Evolutionary conservation across 2,888 invertebrate genomes (phyloP).

Genomic region (Xestia sexstrigata): DNA sequence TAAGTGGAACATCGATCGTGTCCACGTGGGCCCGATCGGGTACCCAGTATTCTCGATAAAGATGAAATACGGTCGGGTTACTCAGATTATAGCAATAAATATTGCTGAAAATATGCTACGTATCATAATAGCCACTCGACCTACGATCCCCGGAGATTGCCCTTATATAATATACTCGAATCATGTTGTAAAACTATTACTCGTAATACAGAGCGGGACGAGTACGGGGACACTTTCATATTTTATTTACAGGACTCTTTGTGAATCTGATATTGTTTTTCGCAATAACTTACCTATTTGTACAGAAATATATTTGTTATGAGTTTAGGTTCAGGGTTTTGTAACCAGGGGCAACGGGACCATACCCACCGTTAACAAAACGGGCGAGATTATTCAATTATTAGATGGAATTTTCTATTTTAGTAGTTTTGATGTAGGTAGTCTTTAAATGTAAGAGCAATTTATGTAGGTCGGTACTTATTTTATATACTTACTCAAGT

Average conservation of each 20-base stretch:
- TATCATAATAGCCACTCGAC: slow-evolving; percentile 69
- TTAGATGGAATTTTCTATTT: slow-evolving; percentile 24
- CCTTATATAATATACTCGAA: slow-evolving; percentile 59
- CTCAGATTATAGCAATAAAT: slow-evolving; percentile 80
- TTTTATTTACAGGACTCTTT: slow-evolving; percentile 44
- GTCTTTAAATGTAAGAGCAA: background rate
- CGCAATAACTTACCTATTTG: slow-evolving; percentile 19
- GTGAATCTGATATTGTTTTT: slow-evolving; percentile 58
- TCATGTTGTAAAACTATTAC: slow-evolving; percentile 65
- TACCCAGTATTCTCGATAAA: slow-evolving; percentile 75
- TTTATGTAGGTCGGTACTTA: background rate
- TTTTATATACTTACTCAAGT: background rate
- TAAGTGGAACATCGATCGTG: slow-evolving; percentile 54
- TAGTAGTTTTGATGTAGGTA: background rate
- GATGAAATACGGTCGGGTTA: slow-evolving; percentile 75
- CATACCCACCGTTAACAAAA: background rate
- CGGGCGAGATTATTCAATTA: slow-evolving; percentile 24
- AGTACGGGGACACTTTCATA: slow-evolving; percentile 24
- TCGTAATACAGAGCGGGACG: slow-evolving; percentile 31
- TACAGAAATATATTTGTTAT: slow-evolving; percentile 17
- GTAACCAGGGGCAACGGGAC: slow-evolving; percentile 1
- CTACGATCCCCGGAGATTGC: slow-evolving; percentile 68
- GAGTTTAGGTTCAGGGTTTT: background rate
- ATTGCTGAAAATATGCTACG: slow-evolving; percentile 76
- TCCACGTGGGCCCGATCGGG: slow-evolving; percentile 73